These are phyloP conservation scores for Ophioninae sp. DNA, from an alignment of 2,888 invertebrate species.

Conservation along the genomic window DNA sequence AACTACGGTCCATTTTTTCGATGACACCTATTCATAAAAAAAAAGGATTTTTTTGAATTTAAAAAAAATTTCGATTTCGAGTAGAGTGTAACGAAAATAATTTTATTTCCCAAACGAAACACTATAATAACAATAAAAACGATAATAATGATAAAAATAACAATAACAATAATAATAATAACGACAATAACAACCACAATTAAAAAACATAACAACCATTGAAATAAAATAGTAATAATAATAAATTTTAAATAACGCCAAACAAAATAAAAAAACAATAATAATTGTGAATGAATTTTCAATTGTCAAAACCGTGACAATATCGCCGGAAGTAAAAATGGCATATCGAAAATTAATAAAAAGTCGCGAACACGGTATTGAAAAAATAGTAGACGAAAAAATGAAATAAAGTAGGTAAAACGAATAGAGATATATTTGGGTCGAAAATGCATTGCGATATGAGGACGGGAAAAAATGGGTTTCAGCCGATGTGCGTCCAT, in stretches of 20 bases:
- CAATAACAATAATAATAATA: too few relatives aligned
- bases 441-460: background rate
- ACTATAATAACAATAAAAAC: too few relatives aligned
- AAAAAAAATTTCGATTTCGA: too few relatives aligned
- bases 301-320: constrained; percentile 7
- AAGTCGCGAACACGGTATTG: background rate
- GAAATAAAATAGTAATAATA: background rate
- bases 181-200: too few relatives aligned
- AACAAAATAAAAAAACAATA: background rate
- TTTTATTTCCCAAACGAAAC: too few relatives aligned
- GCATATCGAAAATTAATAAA: background rate
- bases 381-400: background rate
- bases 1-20: too few relatives aligned
- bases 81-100: too few relatives aligned
- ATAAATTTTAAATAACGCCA: background rate
- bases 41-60: too few relatives aligned
- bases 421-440: background rate
- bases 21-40: too few relatives aligned
- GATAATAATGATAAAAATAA: too few relatives aligned
- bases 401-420: too few relatives aligned
- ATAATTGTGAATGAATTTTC: background rate
- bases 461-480: background rate
- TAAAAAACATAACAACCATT: too few relatives aligned
- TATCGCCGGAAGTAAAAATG: constrained; percentile 8
- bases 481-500: background rate